Evolutionary conservation across 2,113 vertebrate species (phyloP), one percentile per base, ranked within the genome.

Genomic region (Toxotes jaculatrix): DNA sequence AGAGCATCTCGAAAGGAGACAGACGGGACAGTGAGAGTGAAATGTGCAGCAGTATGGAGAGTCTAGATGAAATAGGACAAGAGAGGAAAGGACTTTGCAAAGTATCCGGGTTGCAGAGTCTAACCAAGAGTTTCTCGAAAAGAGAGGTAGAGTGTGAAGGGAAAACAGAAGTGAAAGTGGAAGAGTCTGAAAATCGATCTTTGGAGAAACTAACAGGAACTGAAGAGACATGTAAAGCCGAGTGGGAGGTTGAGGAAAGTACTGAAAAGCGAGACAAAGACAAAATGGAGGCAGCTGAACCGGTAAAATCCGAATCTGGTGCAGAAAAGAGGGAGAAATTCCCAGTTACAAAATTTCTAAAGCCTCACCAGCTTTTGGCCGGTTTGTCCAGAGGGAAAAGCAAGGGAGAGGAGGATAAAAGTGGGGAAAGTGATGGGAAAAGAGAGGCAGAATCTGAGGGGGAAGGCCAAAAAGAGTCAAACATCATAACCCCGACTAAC

Each of bases 31-130:
- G 74, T 3, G 82, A 84, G 19, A 86, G 74, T 19, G 91, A 89
- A 61, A 84, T 31, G 0, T 40, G 23, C 57, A 88, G 89, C 79
- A 91, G 91, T 31, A 1, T 3, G 8, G 93, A 93, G 47, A 84
- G 85, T 85, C 78, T 84, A 32, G 69, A 91, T 9, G 85, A 90
- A 43, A 43, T n/a, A n/a, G 86, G 43, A 32, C 74, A 66, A 32
- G 61, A 74, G 17, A 36, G 27, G 27, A 90, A 43, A 51, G 43
- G 42, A 40, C 23, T 0, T 0, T 43, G 57, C 51, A 85, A 7
- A 21, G 7, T 77, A 0, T 57, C 78, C 0, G 75, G 65, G 40
- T 67, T 87, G 2, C 36, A 21, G 1, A 71, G 63, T 68, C 4
- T 74, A 40, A n/a, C 61, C 13, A 80, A 69, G 14, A 13, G 56